Evolutionary conservation across 2,113 vertebrate species (phyloP).

Genomic region (Copsychus sechellarum): DNA sequence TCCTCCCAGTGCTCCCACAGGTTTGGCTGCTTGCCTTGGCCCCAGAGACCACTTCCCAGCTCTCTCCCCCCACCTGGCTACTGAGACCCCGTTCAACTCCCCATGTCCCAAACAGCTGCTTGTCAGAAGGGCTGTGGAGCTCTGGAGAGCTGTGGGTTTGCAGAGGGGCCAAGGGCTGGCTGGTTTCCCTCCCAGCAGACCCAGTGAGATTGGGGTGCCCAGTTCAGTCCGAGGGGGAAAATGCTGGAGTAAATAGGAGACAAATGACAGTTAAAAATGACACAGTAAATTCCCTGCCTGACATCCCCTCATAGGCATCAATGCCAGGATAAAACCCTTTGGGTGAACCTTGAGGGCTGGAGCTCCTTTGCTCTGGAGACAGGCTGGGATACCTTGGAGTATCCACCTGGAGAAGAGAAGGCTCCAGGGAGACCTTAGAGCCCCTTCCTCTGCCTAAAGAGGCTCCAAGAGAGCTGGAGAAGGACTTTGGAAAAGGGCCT

Average conservation of each 20-base stretch:
- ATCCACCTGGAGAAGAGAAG: neutral
- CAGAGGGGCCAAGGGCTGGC: neutral
- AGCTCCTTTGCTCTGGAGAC: neutral
- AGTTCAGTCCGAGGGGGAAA: neutral
- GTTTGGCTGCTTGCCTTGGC: neutral
- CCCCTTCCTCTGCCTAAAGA: neutral
- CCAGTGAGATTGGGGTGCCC: accelerated
- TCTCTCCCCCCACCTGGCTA: accelerated
- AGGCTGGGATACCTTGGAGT: neutral
- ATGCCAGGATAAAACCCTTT: accelerated
- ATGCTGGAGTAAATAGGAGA: accelerated
- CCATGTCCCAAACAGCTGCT: accelerated
- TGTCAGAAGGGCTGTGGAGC: neutral
- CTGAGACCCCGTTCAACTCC: accelerated
- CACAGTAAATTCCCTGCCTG: neutral
- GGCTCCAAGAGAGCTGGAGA: neutral
- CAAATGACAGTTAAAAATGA: neutral
- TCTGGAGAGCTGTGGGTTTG: accelerated
- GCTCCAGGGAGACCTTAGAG: neutral
- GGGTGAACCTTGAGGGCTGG: neutral
- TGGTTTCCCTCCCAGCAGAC: neutral
- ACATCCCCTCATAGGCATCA: neutral
- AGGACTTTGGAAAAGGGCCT: neutral
- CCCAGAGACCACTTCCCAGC: neutral
- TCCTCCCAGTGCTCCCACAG: neutral